Evolutionary conservation across 2,888 invertebrate genomes (phyloP).

Genomic region (Oscheius sp.): DNA sequence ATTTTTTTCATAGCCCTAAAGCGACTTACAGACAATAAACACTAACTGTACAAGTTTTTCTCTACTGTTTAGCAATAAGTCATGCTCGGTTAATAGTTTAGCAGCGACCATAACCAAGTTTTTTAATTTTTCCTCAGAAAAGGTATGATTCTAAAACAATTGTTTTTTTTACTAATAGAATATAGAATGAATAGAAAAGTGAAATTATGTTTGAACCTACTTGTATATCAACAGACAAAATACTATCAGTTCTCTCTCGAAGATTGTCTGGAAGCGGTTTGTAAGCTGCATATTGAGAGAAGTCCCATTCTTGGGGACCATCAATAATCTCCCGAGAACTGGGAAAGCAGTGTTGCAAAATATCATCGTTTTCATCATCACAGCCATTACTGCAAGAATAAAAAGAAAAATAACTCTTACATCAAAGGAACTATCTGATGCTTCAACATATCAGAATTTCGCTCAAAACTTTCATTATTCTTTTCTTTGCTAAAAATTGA

Average conservation of each 20-base stretch:
- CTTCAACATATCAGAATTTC: too few species aligned
- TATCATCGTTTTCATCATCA: too few species aligned
- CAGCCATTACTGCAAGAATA: too few species aligned
- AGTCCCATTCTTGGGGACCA: background rate
- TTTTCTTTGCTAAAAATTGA: too few species aligned
- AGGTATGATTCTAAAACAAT: background rate
- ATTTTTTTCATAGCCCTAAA: slow-evolving; percentile 21
- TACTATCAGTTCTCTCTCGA: background rate
- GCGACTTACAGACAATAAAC: background rate
- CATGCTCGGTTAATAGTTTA: slow-evolving; percentile 19
- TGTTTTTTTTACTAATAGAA: background rate
- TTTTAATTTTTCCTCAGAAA: background rate
- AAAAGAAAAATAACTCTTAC: too few species aligned
- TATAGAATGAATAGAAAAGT: background rate
- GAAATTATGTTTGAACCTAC: background rate
- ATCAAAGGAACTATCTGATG: too few species aligned
- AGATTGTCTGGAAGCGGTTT: background rate
- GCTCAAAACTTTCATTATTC: too few species aligned
- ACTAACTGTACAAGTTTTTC: slow-evolving; percentile 20
- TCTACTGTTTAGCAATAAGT: slow-evolving; percentile 14
- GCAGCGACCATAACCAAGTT: slow-evolving; percentile 7
- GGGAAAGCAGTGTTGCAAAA: background rate
- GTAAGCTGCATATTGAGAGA: background rate
- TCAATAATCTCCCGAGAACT: background rate
- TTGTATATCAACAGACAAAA: background rate